Percentiles rank a stretch among this genome's conserved stretches.
Conservation (phyloP, 1,140 invertebrate genomes). For the Liolophura sinensis region DNA sequence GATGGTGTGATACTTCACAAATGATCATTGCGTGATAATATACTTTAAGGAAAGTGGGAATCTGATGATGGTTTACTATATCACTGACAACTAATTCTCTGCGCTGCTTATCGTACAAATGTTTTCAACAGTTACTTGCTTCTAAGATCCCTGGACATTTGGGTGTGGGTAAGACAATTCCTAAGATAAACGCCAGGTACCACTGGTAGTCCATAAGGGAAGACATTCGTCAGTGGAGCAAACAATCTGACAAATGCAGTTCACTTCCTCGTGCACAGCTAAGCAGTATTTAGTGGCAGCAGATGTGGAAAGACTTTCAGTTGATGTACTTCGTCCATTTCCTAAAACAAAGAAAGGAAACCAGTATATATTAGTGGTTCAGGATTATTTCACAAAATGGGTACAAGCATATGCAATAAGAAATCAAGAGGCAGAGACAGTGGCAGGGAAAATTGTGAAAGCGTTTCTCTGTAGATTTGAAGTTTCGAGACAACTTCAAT, state of each 20-base stretch:
- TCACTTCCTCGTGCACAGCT: neutral
- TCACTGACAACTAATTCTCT: neutral
- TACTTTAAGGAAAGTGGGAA: neutral
- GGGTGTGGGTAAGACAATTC: constrained; percentile 3
- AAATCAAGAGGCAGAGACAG: constrained; percentile 51
- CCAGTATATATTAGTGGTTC: no score
- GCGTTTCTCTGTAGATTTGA: constrained; percentile 51
- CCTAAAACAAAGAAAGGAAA: no score
- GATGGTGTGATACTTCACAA: no score
- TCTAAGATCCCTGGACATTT: constrained; percentile 1
- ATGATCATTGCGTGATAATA: neutral
- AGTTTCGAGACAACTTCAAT: constrained; percentile 41
- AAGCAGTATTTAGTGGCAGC: neutral
- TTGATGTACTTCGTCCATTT: constrained; percentile 32
- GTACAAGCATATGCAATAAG: constrained; percentile 47
- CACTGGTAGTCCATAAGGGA: neutral
- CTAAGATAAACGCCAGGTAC: constrained; percentile 1
- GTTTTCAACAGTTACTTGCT: neutral
- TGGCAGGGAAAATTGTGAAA: constrained; percentile 48
- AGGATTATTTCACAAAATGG: no score
- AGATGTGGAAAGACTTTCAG: constrained; percentile 15
- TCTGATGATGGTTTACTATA: no score
- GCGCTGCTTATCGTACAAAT: neutral
- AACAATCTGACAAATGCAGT: neutral
- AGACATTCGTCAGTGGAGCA: constrained; percentile 6